Conservation (phyloP, 2,113 vertebrate species). For the Saguinus midas region DNA sequence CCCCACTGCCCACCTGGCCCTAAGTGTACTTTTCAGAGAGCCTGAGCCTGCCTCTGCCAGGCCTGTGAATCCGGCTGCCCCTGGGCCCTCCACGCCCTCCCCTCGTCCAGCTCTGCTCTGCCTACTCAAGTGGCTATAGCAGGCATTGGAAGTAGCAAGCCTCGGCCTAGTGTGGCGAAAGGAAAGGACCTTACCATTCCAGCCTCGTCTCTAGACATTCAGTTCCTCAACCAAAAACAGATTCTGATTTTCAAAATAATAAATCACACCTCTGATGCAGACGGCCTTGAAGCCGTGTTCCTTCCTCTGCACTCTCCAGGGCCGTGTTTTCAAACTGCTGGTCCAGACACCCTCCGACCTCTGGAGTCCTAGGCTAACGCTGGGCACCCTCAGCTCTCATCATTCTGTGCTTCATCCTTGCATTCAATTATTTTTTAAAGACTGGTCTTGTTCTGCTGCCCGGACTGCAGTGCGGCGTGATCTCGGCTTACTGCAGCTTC, state of each 20-base stretch:
- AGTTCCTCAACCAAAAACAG: not conserved
- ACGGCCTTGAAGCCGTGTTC: not conserved
- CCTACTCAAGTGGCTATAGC: not conserved
- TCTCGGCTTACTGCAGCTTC: too few species aligned
- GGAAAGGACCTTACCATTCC: not conserved
- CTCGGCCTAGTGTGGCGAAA: too few species aligned
- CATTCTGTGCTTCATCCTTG: too few species aligned
- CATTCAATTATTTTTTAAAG: too few species aligned
- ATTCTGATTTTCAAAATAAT: not conserved
- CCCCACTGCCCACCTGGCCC: not conserved
- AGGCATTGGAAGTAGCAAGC: too few species aligned
- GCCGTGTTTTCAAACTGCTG: accelerated
- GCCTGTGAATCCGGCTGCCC: accelerated
- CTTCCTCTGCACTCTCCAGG: not conserved
- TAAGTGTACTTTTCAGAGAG: not conserved
- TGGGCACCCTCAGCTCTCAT: too few species aligned
- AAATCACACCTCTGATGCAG: accelerated
- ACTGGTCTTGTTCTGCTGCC: too few species aligned
- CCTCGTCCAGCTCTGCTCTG: accelerated
- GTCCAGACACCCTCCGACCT: not conserved
- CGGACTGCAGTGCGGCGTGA: too few species aligned
- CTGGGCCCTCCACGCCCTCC: not conserved
- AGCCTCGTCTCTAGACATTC: not conserved
- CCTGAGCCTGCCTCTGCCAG: not conserved
- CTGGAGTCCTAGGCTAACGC: too few species aligned